phyloP scores from a whole-genome alignment of 2,797 vertebrate species.

The Lithobates sylvaticus region DNA sequence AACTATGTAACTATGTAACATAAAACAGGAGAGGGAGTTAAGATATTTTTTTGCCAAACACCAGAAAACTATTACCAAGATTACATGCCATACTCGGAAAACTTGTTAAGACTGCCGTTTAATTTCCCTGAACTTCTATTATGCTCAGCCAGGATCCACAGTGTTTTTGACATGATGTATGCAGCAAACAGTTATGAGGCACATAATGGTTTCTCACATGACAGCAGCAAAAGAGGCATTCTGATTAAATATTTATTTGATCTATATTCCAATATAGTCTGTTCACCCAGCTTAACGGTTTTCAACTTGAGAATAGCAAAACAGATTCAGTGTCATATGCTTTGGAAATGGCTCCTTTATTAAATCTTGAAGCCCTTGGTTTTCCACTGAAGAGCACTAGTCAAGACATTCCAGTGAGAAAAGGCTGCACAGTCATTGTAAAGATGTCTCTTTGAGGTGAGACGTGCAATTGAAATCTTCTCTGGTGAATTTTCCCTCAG shows the following conservation, averaged over 20 bases:
- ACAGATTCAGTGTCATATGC: slow-evolving; percentile 38
- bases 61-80: neutral
- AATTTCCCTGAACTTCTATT: neutral
- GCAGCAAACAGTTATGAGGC: neutral
- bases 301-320: slow-evolving; percentile 36
- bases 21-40: no score
- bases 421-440: slow-evolving; percentile 11
- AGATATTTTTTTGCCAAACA: no score
- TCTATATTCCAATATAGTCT: slow-evolving; percentile 13
- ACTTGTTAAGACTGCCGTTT: neutral
- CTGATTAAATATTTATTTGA: slow-evolving; percentile 43
- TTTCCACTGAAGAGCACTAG: slow-evolving; percentile 36
- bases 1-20: no score
- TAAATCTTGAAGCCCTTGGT: slow-evolving; percentile 37
- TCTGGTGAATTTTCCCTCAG: slow-evolving; percentile 73
- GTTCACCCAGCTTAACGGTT: slow-evolving; percentile 15
- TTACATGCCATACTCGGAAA: neutral
- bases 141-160: neutral
- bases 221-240: neutral
- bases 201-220: slow-evolving; percentile 20
- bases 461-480: slow-evolving; percentile 71
- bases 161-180: neutral
- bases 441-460: slow-evolving; percentile 64
- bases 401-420: slow-evolving; percentile 49
- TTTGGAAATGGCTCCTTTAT: slow-evolving; percentile 40